Evolutionary conservation across 2,113 vertebrate genomes (phyloP).

Genomic region (Cebus imitator): DNA sequence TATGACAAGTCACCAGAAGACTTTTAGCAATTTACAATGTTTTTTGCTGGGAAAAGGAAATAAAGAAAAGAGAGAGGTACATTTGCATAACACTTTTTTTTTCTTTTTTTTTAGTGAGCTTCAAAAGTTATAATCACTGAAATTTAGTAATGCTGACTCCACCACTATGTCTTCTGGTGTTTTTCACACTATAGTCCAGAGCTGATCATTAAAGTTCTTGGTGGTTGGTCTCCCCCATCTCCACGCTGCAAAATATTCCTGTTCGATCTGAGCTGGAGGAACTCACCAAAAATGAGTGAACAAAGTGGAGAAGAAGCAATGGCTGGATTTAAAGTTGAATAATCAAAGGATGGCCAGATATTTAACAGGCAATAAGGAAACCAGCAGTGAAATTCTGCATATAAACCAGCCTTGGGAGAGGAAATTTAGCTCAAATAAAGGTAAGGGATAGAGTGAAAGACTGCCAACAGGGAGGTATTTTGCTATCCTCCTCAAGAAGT

Average conservation of each 20-base stretch:
- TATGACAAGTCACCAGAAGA: constrained; percentile 87
- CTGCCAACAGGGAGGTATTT: not conserved
- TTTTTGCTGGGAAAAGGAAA: not conserved
- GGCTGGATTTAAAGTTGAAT: not conserved
- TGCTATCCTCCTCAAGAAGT: not conserved
- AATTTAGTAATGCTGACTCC: not conserved
- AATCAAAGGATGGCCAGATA: not conserved
- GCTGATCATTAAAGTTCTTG: not conserved
- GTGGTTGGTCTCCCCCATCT: not conserved
- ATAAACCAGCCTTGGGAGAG: not conserved
- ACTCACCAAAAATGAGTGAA: not conserved
- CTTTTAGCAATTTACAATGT: constrained; percentile 82
- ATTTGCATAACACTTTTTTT: not conserved
- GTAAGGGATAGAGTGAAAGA: not conserved
- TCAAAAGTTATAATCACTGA: constrained; percentile 3
- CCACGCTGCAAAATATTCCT: not conserved
- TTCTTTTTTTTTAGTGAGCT: not conserved
- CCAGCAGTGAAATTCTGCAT: not conserved
- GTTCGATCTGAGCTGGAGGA: not conserved
- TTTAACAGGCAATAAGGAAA: not conserved
- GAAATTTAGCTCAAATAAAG: not conserved
- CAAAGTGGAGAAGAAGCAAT: not conserved
- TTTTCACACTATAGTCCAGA: not conserved
- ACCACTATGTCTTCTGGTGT: not conserved
- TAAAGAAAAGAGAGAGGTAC: constrained; percentile 22